These are phyloP conservation scores for Lepus oiostolus DNA, from an alignment of 2,797 vertebrate genomes.

Conservation along the genomic window DNA sequence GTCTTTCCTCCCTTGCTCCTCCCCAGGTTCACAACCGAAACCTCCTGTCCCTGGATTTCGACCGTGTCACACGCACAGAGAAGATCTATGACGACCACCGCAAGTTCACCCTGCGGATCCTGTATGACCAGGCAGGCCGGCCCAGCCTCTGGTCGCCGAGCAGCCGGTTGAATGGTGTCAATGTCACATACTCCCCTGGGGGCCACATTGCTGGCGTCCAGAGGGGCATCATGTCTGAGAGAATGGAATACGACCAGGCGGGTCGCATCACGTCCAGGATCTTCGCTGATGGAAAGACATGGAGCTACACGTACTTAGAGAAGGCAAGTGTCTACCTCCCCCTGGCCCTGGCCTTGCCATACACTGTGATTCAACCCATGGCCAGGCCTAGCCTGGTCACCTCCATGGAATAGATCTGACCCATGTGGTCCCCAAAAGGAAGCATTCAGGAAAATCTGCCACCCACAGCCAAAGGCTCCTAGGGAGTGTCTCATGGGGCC, in stretches of 20 bases:
- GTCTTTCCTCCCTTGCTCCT: constrained; percentile 10
- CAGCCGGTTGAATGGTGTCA: constrained; percentile 97
- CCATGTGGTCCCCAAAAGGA: not conserved
- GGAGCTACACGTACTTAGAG: constrained; percentile 99
- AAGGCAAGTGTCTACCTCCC: constrained; percentile 90
- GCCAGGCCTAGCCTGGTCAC: not conserved
- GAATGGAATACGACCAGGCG: constrained; percentile 98
- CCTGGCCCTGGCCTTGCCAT: not conserved
- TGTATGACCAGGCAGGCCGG: constrained; percentile 96
- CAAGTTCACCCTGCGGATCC: constrained; percentile 98
- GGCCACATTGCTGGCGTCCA: constrained; percentile 98
- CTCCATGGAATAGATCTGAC: not conserved
- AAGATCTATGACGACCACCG: constrained; percentile 99
- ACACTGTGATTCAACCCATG: not conserved
- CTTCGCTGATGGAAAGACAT: constrained; percentile 98
- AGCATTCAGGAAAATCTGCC: not conserved
- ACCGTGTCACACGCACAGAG: constrained; percentile 98
- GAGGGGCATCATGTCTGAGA: constrained; percentile 98
- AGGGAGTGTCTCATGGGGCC: not conserved
- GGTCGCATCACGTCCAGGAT: constrained; percentile 96
- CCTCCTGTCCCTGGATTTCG: constrained; percentile 97
- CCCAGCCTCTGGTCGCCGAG: constrained; percentile 99
- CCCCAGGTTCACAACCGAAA: constrained; percentile 98
- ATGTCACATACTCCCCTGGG: constrained; percentile 96
- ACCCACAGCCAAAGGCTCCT: not conserved